Conservation (phyloP, 2,797 vertebrate species). For the Myiotriccus ornatus region DNA sequence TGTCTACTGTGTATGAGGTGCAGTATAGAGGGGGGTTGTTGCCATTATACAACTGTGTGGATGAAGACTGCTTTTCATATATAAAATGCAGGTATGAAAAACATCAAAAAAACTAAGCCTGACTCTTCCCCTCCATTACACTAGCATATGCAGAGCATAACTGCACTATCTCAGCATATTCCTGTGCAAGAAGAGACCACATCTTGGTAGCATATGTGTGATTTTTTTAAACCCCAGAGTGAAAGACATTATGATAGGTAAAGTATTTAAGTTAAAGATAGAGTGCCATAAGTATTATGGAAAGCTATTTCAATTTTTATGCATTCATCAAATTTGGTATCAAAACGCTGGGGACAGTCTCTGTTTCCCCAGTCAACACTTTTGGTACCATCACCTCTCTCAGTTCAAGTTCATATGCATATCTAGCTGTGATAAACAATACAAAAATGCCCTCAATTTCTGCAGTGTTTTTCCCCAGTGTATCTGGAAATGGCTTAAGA, state of each 20-base stretch:
- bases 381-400: not conserved
- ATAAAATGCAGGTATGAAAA: constrained; percentile 7
- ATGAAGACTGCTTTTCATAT: not conserved
- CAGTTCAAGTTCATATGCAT: not conserved
- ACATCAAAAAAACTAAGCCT: not conserved
- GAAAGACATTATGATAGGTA: not conserved
- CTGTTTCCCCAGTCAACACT: not conserved
- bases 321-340: not conserved
- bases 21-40: not conserved
- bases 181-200: not conserved
- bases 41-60: not conserved
- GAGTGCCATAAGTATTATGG: not conserved
- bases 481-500: not conserved
- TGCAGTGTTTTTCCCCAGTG: not conserved
- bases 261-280: not conserved
- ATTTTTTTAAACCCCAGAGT: not conserved
- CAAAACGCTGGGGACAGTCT: not conserved
- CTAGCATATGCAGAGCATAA: not conserved
- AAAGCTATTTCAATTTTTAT: not conserved
- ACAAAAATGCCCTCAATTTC: not conserved
- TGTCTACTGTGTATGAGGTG: fast-evolving
- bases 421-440: not conserved
- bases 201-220: not conserved
- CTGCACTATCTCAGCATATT: not conserved
- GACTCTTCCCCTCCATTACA: not conserved